Evolutionary conservation across 2,888 invertebrate genomes (phyloP).

Genomic region (Trissolcus brochymenae): DNA sequence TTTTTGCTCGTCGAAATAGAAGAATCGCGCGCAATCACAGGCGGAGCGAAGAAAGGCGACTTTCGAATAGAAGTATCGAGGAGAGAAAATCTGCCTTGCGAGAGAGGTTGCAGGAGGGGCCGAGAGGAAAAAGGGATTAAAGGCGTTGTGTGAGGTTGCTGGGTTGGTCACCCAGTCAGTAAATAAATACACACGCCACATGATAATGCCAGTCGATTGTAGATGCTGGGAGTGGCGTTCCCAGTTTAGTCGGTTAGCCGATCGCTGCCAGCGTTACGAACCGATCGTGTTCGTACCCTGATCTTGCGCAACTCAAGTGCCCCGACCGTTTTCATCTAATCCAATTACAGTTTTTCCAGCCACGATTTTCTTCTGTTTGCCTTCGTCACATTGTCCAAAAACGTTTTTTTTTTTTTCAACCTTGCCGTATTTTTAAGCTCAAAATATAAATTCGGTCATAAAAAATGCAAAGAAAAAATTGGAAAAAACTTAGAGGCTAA

Average conservation of each 20-base stretch:
- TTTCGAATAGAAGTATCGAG: slow-evolving; percentile 56
- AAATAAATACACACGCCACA: slow-evolving; percentile 54
- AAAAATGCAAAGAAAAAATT: no score
- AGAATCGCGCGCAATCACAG: slow-evolving; percentile 54
- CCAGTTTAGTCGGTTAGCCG: slow-evolving; percentile 52
- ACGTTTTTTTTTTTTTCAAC: neutral
- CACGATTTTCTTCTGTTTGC: neutral
- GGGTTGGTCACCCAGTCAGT: slow-evolving; percentile 52
- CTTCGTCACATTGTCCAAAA: neutral
- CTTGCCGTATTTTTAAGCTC: neutral
- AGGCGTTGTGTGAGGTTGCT: slow-evolving; percentile 47
- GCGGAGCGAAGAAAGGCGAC: slow-evolving; percentile 52
- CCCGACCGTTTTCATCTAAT: slow-evolving; percentile 6
- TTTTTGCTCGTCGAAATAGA: slow-evolving; percentile 55
- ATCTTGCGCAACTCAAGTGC: slow-evolving; percentile 18
- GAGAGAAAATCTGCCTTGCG: slow-evolving; percentile 50
- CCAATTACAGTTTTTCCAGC: slow-evolving; percentile 23
- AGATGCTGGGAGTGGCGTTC: slow-evolving; percentile 57
- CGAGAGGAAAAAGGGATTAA: slow-evolving; percentile 45
- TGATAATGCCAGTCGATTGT: slow-evolving; percentile 51
- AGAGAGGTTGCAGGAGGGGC: slow-evolving; percentile 7
- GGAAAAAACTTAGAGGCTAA: no score
- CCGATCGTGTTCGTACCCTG: slow-evolving; percentile 30
- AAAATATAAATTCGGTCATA: no score
- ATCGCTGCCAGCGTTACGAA: slow-evolving; percentile 54